A percentile compares a stretch with the other conserved stretches of the same genome.
phyloP scores from a whole-genome alignment of 2,797 vertebrate species.

The Notamacropus eugenii region DNA sequence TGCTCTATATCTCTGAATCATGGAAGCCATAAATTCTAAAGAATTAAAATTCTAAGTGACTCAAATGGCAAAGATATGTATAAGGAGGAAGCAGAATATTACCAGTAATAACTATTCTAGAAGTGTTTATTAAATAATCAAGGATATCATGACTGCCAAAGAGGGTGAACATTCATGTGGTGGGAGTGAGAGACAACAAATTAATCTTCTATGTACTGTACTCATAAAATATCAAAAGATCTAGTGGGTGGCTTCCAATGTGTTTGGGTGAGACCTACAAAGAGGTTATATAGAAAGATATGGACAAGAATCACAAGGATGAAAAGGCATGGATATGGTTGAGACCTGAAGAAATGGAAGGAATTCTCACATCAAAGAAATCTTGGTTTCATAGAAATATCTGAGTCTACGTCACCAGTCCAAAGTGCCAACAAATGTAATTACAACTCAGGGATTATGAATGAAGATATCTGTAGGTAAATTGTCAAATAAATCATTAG shows the following conservation, averaged over 20 bases:
- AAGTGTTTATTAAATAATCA: background rate
- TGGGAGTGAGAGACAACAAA: background rate
- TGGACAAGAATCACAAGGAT: background rate
- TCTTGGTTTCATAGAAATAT: background rate
- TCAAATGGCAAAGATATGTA: background rate
- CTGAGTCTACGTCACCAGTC: background rate
- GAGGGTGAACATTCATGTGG: background rate
- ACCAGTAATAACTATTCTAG: background rate
- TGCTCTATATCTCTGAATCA: background rate
- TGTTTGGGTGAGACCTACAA: background rate
- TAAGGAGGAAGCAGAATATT: background rate
- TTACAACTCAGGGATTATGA: background rate
- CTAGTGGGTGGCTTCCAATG: background rate
- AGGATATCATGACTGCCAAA: background rate
- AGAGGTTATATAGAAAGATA: background rate
- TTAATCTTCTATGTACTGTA: background rate
- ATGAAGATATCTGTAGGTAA: background rate
- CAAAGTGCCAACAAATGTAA: background rate
- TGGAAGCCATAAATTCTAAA: background rate
- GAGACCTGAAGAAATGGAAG: background rate
- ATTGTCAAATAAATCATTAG: background rate
- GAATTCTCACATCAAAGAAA: background rate
- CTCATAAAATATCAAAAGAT: background rate
- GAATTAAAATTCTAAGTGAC: background rate
- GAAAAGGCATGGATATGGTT: background rate